These are phyloP conservation scores for Trochalopteron elliotii DNA, from an alignment of 2,113 vertebrate species.

Conservation along the genomic window DNA sequence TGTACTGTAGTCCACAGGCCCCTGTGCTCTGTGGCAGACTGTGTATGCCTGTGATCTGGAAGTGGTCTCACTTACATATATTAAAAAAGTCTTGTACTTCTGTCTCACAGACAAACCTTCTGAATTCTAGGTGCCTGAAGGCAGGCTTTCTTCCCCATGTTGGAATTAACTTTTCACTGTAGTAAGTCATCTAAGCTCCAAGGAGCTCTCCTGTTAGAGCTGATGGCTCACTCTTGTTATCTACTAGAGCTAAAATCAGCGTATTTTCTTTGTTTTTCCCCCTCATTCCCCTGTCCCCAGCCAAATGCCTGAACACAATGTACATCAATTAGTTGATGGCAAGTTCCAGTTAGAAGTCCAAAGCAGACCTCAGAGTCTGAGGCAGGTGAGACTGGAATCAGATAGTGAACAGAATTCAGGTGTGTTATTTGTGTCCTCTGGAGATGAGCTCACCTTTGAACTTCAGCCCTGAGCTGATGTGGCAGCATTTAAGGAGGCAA, in stretches of 20 bases:
- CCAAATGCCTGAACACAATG: not conserved
- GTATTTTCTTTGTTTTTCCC: not conserved
- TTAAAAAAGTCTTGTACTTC: not conserved
- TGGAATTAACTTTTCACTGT: not conserved
- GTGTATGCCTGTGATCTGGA: not conserved
- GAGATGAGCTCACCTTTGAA: not conserved
- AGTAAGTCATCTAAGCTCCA: not conserved
- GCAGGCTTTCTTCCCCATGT: not conserved
- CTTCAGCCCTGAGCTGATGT: not conserved
- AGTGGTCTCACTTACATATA: not conserved
- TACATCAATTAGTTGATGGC: not conserved
- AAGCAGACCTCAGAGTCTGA: not conserved
- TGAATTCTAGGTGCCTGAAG: not conserved
- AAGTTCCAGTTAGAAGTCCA: not conserved
- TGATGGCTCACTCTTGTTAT: not conserved
- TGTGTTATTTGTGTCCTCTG: not conserved
- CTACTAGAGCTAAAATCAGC: not conserved
- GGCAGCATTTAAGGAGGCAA: too few species aligned
- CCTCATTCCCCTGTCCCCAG: not conserved
- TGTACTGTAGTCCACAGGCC: not conserved
- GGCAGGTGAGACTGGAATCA: rapidly evolving
- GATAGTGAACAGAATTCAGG: not conserved
- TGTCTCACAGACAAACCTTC: not conserved
- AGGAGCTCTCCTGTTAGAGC: not conserved
- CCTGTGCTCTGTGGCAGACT: not conserved